Evolutionary conservation across 2,888 invertebrate genomes (phyloP).

Genomic region (Torymus texanus): DNA sequence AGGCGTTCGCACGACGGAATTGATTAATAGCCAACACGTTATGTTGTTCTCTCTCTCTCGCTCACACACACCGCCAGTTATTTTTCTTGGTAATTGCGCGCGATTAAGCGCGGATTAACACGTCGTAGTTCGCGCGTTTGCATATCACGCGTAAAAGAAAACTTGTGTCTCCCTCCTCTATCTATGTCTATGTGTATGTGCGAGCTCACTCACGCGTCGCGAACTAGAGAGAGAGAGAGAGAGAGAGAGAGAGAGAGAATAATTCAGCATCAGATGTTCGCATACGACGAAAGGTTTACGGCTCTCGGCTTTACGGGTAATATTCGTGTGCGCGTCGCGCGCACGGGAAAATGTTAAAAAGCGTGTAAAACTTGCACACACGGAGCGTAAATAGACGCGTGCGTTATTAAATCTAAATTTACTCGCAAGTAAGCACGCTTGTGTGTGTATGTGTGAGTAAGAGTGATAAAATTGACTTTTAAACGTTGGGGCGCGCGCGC

Average conservation of each 20-base stretch:
- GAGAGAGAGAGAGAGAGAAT: neutral
- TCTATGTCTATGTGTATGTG: too few relatives aligned
- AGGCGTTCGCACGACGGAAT: slow-evolving; percentile 13
- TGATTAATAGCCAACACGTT: slow-evolving; percentile 54
- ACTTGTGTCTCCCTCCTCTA: neutral
- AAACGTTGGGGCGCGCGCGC: neutral
- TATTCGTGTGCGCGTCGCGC: neutral
- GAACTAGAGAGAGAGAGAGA: neutral
- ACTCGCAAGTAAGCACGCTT: slow-evolving; percentile 2
- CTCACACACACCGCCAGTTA: slow-evolving; percentile 24
- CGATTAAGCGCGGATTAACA: slow-evolving; percentile 52
- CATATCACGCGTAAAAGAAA: slow-evolving; percentile 42
- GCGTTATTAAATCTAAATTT: slow-evolving; percentile 48
- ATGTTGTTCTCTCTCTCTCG: slow-evolving; percentile 9
- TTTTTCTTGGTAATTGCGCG: slow-evolving; percentile 53
- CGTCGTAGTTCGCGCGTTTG: slow-evolving; percentile 42
- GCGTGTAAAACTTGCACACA: slow-evolving; percentile 10
- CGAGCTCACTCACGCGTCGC: neutral
- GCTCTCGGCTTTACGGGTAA: slow-evolving; percentile 13
- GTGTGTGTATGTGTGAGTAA: neutral
- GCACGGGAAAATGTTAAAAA: slow-evolving; percentile 14
- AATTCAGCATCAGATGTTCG: neutral
- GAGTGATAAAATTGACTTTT: slow-evolving; percentile 33
- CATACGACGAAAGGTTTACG: slow-evolving; percentile 4
- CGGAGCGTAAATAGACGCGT: slow-evolving; percentile 1